A percentile compares a stretch with the other conserved stretches of the same genome.
phyloP scores from a whole-genome alignment of 2,888 invertebrate species.

The Eulithis testata region DNA sequence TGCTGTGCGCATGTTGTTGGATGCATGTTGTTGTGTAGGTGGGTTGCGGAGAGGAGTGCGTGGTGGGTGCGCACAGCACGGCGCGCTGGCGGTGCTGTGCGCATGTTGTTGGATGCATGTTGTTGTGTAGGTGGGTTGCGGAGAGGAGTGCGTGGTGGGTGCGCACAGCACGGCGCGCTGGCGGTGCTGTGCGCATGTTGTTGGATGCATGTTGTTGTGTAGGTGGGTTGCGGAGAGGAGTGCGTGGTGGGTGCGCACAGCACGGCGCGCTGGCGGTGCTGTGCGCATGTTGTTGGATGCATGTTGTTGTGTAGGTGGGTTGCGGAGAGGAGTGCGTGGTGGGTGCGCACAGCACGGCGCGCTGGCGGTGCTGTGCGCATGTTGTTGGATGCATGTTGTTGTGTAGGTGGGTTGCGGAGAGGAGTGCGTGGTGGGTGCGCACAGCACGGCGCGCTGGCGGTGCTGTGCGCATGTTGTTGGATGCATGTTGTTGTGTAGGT shows the following conservation, averaged over 20 bases:
- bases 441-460: conserved; percentile 89
- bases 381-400: no score
- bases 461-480: no score
- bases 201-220: no score
- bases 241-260: conserved; percentile 91
- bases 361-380: conserved; percentile 91
- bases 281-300: no score
- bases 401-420: conserved; percentile 86
- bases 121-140: conserved; percentile 81
- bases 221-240: conserved; percentile 87
- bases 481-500: conserved; percentile 74
- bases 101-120: no score
- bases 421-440: conserved; percentile 90
- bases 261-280: conserved; percentile 89
- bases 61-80: conserved; percentile 92
- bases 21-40: conserved; percentile 74
- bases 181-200: conserved; percentile 92
- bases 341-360: conserved; percentile 91
- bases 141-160: conserved; percentile 89
- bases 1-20: no score
- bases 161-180: conserved; percentile 91
- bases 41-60: conserved; percentile 87
- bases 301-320: conserved; percentile 79
- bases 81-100: conserved; percentile 90
- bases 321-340: conserved; percentile 89